Percentiles rank a stretch among this genome's conserved stretches.
Evolutionary conservation across 2,113 vertebrate genomes (phyloP).

Genomic region (Onychorhynchus coronatus): DNA sequence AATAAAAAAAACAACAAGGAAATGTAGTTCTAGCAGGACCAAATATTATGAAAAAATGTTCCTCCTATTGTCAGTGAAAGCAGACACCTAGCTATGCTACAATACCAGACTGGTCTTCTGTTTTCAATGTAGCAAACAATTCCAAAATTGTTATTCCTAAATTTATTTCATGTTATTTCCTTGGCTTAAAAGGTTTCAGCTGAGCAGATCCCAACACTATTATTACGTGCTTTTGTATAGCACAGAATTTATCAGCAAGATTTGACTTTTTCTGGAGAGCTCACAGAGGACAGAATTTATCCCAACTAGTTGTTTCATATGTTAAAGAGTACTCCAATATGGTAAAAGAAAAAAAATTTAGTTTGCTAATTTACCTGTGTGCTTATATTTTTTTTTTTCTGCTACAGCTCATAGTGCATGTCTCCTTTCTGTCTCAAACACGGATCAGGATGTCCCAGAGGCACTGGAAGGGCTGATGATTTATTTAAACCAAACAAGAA

Average conservation of each 20-base stretch:
- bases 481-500: conserved; percentile 10
- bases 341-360: not conserved
- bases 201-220: not conserved
- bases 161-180: not conserved
- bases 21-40: not conserved
- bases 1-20: not conserved
- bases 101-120: not conserved
- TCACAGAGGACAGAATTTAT: not conserved
- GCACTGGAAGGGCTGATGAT: not conserved
- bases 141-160: not conserved
- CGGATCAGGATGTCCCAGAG: not conserved
- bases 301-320: not conserved
- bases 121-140: not conserved
- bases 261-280: not conserved
- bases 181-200: not conserved
- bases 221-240: not conserved
- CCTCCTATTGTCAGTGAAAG: not conserved
- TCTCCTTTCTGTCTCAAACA: not conserved
- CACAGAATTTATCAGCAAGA: not conserved
- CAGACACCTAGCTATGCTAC: not conserved
- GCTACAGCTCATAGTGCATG: rapidly evolving
- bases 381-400: not conserved
- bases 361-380: not conserved
- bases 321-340: not conserved
- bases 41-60: not conserved